These are phyloP conservation scores for Strix uralensis DNA, from an alignment of 2,113 vertebrate genomes.

Conservation along the genomic window DNA sequence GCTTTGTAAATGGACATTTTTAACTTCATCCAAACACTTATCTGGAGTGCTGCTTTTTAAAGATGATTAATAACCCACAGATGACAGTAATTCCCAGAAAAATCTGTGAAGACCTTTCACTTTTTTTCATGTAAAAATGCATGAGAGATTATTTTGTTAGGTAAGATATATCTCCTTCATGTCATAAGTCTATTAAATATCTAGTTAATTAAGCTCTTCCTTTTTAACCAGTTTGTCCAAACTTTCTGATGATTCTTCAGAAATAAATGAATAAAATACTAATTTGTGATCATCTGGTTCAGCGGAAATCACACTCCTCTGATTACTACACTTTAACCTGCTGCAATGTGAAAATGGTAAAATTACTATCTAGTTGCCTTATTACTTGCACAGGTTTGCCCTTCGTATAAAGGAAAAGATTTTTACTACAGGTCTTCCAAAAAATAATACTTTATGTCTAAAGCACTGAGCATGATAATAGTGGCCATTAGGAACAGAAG, in stretches of 20 bases:
- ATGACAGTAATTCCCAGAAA: conserved; percentile 10
- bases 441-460: background rate
- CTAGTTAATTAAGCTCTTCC: background rate
- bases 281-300: background rate
- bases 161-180: background rate
- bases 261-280: background rate
- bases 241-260: background rate
- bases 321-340: background rate
- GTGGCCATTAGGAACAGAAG: background rate
- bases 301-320: background rate
- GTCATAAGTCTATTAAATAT: background rate
- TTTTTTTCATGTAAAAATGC: background rate
- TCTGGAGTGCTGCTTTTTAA: background rate
- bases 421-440: background rate
- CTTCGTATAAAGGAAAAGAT: background rate
- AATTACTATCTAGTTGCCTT: background rate
- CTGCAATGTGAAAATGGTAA: background rate
- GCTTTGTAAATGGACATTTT: background rate
- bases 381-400: background rate
- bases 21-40: background rate
- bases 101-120: background rate
- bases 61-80: background rate
- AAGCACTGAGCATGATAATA: background rate
- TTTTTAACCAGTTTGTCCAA: background rate
- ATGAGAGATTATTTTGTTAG: background rate